Evolutionary conservation across 2,888 invertebrate genomes (phyloP).

Genomic region (Linnaemya vulpina): DNA sequence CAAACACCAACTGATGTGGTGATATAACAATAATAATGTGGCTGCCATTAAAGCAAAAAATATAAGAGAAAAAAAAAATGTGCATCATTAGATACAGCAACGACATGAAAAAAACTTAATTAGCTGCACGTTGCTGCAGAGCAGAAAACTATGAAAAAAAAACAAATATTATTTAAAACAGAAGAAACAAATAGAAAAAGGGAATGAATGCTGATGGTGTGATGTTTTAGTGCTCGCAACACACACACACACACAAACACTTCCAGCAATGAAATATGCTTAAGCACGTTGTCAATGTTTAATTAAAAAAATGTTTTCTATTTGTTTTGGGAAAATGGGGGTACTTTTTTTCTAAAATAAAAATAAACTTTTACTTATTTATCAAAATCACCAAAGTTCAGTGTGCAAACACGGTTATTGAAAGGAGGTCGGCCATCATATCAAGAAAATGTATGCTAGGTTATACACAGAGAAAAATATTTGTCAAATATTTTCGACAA

Average conservation of each 20-base stretch:
- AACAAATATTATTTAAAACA: too few relatives aligned
- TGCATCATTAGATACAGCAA: conserved; percentile 60
- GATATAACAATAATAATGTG: conserved; percentile 66
- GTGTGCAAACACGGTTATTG: background rate
- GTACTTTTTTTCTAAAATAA: background rate
- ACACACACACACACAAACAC: background rate
- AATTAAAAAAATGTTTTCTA: background rate
- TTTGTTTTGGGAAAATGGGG: background rate
- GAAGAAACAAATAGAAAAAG: conserved; percentile 12
- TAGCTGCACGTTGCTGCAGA: conserved; percentile 39
- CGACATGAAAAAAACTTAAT: conserved; percentile 54
- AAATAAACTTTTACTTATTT: background rate
- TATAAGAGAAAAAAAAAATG: conserved; percentile 47
- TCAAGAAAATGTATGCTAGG: too few relatives aligned
- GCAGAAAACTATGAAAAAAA: conserved; percentile 21
- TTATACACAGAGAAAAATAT: too few relatives aligned
- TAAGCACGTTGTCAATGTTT: conserved; percentile 2
- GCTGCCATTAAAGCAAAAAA: conserved; percentile 51
- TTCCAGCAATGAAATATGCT: conserved; percentile 6
- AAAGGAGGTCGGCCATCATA: background rate
- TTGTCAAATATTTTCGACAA: too few relatives aligned
- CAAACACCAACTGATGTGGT: conserved; percentile 40
- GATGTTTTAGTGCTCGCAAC: background rate
- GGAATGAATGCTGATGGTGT: conserved; percentile 14
- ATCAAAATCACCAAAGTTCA: background rate